Evolutionary conservation across 2,113 vertebrate species (phyloP), one percentile per base, ranked within the genome.

Genomic region (Semicossyphus pulcher): DNA sequence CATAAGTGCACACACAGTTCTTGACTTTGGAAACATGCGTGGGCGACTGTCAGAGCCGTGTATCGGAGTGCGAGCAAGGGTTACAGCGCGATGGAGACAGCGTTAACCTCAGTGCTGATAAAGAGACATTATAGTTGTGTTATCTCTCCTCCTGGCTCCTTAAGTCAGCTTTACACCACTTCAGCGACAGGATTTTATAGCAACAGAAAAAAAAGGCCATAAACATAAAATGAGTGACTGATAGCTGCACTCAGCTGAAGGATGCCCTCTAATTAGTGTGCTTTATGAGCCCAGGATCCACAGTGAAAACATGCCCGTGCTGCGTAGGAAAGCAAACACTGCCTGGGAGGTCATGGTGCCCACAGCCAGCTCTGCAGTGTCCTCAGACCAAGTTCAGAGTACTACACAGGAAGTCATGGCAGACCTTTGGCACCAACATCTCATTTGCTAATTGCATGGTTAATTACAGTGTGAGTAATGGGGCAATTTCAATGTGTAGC

Each of bases 201-300:
- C 70, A 36, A 83, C 42, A 74, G 60, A 52, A 72, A 86, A 83
- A 85, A 82, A 87, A 25, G 74, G 57, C 48, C 77, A 86, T 91
- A 89, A 92, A 91, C 70, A 72, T 80, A 53, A 87, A 88, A 84
- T 87, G 84, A 83, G 29, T 88, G 86, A 88, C 80, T 84, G 89
- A 90, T 89, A 91, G 76, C 77, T 80, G 76, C 88, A 72, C 80
- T 85, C 51, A 53, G 60, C 72, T 74, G 72, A 76, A 88, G 81
- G 85, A 90, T 88, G 80, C 70, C 86, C 83, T 92, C 58, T 88
- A 89, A 92, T 92, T 90, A 89, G 78, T 26, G 52, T 39, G 71
- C 68, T 91, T 91, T 91, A 89, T 76, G 86, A 81, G 84, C 58
- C 60, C 83, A 61, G 80, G 73, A 86, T 83, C 81, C 73, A 63